Conservation (phyloP, 2,113 vertebrate genomes). For the Cheilinus undulatus region DNA sequence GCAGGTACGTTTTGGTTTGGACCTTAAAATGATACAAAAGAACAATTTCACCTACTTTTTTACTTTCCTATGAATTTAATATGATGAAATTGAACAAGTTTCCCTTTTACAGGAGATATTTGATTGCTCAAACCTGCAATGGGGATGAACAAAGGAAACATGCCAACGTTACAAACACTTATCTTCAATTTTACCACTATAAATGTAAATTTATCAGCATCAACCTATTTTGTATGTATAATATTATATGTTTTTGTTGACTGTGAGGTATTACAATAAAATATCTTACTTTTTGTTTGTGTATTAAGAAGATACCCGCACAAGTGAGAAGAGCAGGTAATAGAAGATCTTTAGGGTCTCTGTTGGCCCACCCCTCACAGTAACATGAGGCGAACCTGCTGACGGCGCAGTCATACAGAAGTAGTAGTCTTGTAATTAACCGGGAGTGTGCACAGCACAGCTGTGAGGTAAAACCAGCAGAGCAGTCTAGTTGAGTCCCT, state of each 20-base stretch:
- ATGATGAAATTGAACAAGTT: background rate
- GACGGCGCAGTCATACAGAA: conserved; percentile 59
- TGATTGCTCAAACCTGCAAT: conserved; percentile 8
- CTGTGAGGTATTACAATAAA: too few relatives aligned
- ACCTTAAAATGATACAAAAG: conserved; percentile 8
- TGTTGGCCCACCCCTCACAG: conserved; percentile 36
- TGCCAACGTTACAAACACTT: background rate
- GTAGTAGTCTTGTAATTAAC: conserved; percentile 70
- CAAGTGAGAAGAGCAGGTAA: conserved; percentile 36
- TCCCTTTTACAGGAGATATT: conserved; percentile 66
- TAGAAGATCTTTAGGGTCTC: conserved; percentile 33
- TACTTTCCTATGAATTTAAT: background rate
- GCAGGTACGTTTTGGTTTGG: conserved; percentile 56
- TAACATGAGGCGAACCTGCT: conserved; percentile 61
- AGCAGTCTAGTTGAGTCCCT: conserved; percentile 45
- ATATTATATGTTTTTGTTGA: background rate
- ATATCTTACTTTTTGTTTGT: too few relatives aligned
- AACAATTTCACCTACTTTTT: background rate
- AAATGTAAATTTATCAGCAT: background rate
- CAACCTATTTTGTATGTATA: background rate
- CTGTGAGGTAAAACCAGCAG: conserved; percentile 62
- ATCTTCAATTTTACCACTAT: conserved; percentile 5
- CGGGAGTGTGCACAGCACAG: conserved; percentile 56
- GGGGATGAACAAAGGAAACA: conserved; percentile 25
- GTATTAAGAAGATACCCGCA: too few relatives aligned